Conservation (phyloP, 2,888 invertebrate species). For the Acheta domesticus region DNA sequence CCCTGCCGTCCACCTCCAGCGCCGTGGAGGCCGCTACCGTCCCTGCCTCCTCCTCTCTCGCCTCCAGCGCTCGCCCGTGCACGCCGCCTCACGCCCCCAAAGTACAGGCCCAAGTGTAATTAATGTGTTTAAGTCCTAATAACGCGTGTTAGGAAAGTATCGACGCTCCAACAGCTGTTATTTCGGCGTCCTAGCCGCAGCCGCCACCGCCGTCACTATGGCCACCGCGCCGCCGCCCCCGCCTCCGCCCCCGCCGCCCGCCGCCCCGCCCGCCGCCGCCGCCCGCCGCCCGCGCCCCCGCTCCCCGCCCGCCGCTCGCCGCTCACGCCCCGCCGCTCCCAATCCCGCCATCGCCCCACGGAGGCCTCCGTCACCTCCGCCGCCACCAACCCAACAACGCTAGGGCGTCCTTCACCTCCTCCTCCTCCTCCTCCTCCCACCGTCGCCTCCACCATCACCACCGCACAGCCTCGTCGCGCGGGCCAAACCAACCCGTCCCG, state of each 20-base stretch:
- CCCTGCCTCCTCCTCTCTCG: background rate
- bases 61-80: background rate
- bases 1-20: too few species aligned
- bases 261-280: too few species aligned
- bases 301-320: too few species aligned
- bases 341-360: background rate
- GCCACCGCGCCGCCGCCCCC: too few species aligned
- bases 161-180: constrained; percentile 30
- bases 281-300: too few species aligned
- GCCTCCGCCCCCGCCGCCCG: too few species aligned
- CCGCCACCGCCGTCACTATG: constrained; percentile 21
- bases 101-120: background rate
- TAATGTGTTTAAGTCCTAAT: constrained; percentile 24
- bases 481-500: too few species aligned
- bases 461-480: too few species aligned
- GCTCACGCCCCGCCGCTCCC: too few species aligned
- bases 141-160: constrained; percentile 25
- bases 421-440: too few species aligned
- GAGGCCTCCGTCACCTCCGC: background rate
- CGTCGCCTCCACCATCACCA: too few species aligned
- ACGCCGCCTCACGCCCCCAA: background rate
- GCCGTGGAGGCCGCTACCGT: too few species aligned
- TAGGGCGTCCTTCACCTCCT: background rate
- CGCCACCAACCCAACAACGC: background rate
- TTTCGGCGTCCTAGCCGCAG: constrained; percentile 23